phyloP scores from a whole-genome alignment of 1,140 invertebrate species.

The Galleria mellonella region DNA sequence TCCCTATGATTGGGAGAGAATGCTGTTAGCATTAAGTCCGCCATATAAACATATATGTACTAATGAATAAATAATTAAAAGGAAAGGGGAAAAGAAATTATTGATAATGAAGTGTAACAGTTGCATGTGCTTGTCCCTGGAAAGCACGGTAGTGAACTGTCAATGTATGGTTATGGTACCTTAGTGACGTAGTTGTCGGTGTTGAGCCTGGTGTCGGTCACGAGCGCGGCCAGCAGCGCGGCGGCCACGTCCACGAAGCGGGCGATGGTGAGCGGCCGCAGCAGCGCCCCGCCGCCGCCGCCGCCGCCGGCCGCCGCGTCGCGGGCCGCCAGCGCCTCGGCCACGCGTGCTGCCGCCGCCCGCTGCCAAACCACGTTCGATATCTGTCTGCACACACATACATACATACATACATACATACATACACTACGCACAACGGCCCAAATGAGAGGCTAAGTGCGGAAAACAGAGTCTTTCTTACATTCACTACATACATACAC shows the following conservation, averaged over 20 bases:
- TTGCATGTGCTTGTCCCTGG: too few relatives aligned
- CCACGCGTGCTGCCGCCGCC: conserved; percentile 24
- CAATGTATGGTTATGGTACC: conserved; percentile 18
- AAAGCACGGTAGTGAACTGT: too few relatives aligned
- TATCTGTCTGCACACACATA: conserved; percentile 20
- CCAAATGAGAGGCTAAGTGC: too few relatives aligned
- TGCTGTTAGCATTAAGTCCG: too few relatives aligned
- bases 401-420: too few relatives aligned
- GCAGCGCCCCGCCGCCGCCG: conserved; percentile 27
- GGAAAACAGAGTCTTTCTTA: too few relatives aligned
- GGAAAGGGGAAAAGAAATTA: too few relatives aligned
- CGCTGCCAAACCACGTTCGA: conserved; percentile 46
- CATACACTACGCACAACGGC: too few relatives aligned
- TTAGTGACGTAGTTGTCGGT: conserved; percentile 54
- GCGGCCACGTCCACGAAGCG: conserved; percentile 46
- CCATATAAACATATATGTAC: too few relatives aligned
- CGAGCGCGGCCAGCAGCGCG: conserved; percentile 24
- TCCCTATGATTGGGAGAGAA: too few relatives aligned
- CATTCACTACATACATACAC: not conserved
- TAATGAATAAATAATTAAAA: too few relatives aligned
- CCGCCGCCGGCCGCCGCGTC: conserved; percentile 34
- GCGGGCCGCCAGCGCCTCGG: conserved; percentile 23
- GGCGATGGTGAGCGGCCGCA: conserved; percentile 55
- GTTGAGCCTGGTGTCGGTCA: conserved; percentile 34
- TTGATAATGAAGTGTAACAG: too few relatives aligned